Conservation (phyloP, 1,140 invertebrate genomes). For the Steinernema khuongi region DNA sequence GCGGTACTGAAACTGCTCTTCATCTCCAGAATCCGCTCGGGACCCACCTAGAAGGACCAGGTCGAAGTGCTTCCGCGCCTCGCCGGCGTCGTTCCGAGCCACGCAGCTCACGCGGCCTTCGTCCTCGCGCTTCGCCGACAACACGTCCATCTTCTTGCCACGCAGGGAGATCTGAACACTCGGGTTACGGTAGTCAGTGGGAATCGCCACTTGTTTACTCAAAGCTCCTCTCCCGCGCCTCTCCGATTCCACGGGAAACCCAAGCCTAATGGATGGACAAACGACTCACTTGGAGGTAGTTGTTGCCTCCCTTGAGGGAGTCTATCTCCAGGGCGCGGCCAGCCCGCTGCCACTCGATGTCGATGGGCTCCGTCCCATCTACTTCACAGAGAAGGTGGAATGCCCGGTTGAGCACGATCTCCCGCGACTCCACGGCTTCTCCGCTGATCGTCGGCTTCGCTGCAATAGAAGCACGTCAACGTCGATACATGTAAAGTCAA, state of each 20-base stretch:
- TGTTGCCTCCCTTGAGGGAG: slow-evolving; percentile 23
- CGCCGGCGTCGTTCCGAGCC: slow-evolving; percentile 60
- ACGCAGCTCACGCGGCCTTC: slow-evolving; percentile 35
- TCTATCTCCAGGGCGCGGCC: slow-evolving; percentile 32
- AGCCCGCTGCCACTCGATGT: slow-evolving; percentile 47
- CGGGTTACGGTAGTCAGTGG: neutral
- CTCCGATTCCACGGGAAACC: slow-evolving; percentile 20
- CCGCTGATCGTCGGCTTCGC: slow-evolving; percentile 31
- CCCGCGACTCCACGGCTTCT: slow-evolving; percentile 32
- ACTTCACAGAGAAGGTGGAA: slow-evolving; percentile 59
- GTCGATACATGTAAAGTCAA: no score
- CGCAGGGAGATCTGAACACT: slow-evolving; percentile 41
- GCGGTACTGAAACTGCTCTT: slow-evolving; percentile 28
- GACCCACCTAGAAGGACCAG: slow-evolving; percentile 59
- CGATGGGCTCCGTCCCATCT: slow-evolving; percentile 34
- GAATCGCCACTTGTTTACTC: neutral
- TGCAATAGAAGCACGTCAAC: no score
- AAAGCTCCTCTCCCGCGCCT: neutral
- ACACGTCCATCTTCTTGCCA: slow-evolving; percentile 44
- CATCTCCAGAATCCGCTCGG: neutral
- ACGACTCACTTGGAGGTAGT: slow-evolving; percentile 27
- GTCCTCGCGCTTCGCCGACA: slow-evolving; percentile 41
- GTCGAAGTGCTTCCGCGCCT: slow-evolving; percentile 56
- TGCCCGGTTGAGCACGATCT: slow-evolving; percentile 49
- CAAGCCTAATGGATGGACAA: neutral